A percentile compares a stretch with the other conserved stretches of the same genome.
phyloP scores from a whole-genome alignment of 2,113 vertebrate species.

The Phodopus roborovskii region DNA sequence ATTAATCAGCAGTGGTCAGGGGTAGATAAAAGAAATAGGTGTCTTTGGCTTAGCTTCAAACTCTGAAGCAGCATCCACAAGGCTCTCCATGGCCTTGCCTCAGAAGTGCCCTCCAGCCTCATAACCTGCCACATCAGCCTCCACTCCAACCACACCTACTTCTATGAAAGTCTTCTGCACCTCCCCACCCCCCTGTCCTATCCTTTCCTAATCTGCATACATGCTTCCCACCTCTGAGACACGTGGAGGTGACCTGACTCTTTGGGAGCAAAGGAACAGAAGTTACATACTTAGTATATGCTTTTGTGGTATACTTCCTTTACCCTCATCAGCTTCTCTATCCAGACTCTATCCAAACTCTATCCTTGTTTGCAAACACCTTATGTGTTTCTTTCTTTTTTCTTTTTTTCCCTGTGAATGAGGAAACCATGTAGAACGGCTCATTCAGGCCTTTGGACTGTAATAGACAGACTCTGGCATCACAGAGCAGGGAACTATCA shows the following conservation, averaged over 20 bases:
- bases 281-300: neutral
- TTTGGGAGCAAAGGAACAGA: neutral
- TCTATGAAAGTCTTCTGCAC: neutral
- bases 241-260: no score
- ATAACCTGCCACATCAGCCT: neutral
- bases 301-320: neutral
- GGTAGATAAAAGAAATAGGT: neutral
- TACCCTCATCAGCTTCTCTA: neutral
- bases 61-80: neutral
- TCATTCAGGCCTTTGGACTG: neutral
- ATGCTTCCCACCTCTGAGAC: neutral
- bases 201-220: neutral
- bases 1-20: neutral
- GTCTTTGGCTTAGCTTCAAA: neutral
- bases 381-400: neutral
- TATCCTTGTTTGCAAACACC: neutral
- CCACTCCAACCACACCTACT: neutral
- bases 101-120: neutral
- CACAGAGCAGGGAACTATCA: neutral
- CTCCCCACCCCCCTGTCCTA: no score
- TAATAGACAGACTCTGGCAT: neutral
- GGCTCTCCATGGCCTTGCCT: neutral
- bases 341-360: neutral
- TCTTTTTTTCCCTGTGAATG: neutral
- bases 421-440: neutral